These are phyloP conservation scores for Eulithis testata DNA, from an alignment of 2,888 invertebrate genomes.

Conservation along the genomic window DNA sequence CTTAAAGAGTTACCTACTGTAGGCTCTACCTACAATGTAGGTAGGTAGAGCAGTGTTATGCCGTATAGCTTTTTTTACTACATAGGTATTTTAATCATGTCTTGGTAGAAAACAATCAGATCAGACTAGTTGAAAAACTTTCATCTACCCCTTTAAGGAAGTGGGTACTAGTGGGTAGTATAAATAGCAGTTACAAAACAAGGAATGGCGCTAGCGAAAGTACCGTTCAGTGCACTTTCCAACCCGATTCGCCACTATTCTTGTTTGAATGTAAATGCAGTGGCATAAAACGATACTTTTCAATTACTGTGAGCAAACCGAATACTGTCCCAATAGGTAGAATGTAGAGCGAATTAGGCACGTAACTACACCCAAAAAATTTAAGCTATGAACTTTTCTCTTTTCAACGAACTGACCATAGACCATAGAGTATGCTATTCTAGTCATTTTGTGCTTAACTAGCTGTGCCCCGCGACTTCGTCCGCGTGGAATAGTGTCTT, in stretches of 20 bases:
- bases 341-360: neutral
- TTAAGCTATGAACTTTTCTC: no score
- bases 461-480: no score
- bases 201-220: slow-evolving; percentile 42
- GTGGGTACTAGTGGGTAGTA: slow-evolving; percentile 19
- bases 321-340: neutral
- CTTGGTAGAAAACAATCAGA: slow-evolving; percentile 13
- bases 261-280: slow-evolving; percentile 34
- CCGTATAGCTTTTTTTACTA: neutral
- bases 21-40: no score
- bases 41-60: no score
- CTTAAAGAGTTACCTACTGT: no score
- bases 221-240: slow-evolving; percentile 39
- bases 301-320: neutral
- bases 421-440: no score
- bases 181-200: slow-evolving; percentile 35
- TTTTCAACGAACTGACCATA: no score
- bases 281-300: slow-evolving; percentile 4
- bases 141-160: slow-evolving; percentile 35
- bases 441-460: no score
- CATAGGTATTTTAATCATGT: neutral
- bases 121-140: slow-evolving; percentile 16
- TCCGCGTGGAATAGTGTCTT: no score
- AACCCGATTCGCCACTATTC: slow-evolving; percentile 37
- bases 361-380: no score